Evolutionary conservation across 2,113 vertebrate species (phyloP).

Genomic region (Noctilio leporinus): DNA sequence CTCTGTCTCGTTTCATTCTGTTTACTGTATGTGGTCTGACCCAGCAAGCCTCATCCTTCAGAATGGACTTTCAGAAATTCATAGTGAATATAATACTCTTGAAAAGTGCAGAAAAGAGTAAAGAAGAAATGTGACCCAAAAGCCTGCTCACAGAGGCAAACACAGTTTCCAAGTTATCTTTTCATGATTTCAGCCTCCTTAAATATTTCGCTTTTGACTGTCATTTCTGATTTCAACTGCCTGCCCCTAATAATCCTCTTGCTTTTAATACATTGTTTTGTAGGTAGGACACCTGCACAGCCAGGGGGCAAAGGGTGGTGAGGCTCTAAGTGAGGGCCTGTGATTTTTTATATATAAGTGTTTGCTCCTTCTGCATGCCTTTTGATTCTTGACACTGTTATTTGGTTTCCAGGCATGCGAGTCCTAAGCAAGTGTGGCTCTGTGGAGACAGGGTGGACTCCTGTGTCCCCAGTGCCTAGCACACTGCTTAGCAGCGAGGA

Average conservation of each 20-base stretch:
- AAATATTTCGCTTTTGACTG: background rate
- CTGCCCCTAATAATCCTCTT: background rate
- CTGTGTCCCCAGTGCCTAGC: background rate
- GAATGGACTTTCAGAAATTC: background rate
- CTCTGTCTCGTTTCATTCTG: background rate
- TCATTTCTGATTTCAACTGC: background rate
- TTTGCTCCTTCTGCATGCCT: background rate
- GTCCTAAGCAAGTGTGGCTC: background rate
- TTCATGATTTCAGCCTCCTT: background rate
- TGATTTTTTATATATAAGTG: background rate
- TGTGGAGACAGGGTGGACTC: rapidly evolving
- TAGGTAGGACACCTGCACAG: background rate
- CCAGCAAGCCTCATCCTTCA: background rate
- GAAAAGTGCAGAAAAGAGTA: background rate
- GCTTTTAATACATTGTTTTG: background rate
- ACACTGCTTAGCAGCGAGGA: background rate
- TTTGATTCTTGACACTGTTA: background rate
- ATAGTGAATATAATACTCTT: background rate
- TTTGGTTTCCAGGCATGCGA: background rate
- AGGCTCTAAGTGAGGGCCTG: background rate
- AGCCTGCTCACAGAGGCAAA: background rate
- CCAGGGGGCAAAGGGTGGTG: background rate
- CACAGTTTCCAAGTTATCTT: background rate
- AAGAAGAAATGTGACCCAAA: background rate
- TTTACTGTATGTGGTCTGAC: background rate